phyloP scores from a whole-genome alignment of 30 jellyfish, hydroid and myxozoan species.

The Mastigias papua region DNA sequence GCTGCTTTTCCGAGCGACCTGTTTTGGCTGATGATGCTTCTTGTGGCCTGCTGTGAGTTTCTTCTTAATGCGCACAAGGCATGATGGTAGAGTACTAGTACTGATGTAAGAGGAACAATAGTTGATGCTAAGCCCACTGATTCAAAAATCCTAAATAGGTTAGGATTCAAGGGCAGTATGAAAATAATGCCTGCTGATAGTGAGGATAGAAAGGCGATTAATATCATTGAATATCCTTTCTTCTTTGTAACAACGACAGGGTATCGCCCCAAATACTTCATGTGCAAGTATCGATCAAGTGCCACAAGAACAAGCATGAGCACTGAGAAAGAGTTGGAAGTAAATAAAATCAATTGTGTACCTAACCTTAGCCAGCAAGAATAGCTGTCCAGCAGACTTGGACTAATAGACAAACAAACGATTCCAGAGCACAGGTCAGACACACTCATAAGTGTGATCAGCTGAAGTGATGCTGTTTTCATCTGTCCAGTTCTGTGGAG shows the following conservation, averaged over 20 bases:
- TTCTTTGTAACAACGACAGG: not conserved
- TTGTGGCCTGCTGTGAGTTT: not conserved
- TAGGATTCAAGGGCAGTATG: not conserved
- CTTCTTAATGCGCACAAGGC: not conserved
- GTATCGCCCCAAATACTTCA: not conserved
- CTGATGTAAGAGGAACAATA: no score
- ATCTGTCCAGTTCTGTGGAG: no score
- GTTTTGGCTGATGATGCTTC: not conserved
- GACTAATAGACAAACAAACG: no score
- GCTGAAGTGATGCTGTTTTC: no score
- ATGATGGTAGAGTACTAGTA: not conserved
- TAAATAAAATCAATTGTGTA: not conserved
- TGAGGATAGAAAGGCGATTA: not conserved
- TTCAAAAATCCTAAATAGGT: no score
- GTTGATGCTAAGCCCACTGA: no score
- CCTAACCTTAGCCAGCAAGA: not conserved
- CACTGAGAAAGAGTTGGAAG: not conserved
- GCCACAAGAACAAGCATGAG: conserved; percentile 1
- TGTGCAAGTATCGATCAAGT: conserved; percentile 2
- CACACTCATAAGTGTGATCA: no score
- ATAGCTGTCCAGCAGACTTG: no score
- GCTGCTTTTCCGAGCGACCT: not conserved
- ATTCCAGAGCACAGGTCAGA: no score
- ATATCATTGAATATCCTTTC: not conserved
- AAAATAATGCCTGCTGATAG: not conserved